Conservation (phyloP, 2,888 invertebrate species). For the Acanthococcus lagerstroemiae region DNA sequence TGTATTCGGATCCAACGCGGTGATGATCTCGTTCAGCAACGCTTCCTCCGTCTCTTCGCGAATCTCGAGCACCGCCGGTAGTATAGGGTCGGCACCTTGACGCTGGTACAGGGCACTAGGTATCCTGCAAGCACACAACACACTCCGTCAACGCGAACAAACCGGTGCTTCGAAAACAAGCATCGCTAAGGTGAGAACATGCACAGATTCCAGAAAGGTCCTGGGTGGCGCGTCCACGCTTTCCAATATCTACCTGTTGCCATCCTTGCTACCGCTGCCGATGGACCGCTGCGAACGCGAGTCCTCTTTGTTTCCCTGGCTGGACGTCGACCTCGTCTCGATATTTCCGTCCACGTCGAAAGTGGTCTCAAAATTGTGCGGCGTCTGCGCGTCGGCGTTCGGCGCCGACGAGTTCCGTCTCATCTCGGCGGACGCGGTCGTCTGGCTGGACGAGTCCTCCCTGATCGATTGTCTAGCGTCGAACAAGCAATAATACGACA, state of each 20-base stretch:
- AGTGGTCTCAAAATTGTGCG: constrained; percentile 71
- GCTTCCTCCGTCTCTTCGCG: constrained; percentile 89
- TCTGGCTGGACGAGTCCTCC: constrained; percentile 35
- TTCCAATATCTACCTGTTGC: constrained; percentile 40
- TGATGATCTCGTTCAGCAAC: constrained; percentile 77
- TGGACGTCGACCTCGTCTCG: constrained; percentile 81
- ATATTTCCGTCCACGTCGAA: constrained; percentile 87
- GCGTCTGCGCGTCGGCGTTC: constrained; percentile 38
- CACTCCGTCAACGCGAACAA: too few species aligned
- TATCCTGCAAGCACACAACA: constrained; percentile 25
- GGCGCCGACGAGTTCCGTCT: constrained; percentile 38
- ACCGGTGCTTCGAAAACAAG: too few species aligned
- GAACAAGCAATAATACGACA: background rate
- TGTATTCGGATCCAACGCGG: constrained; percentile 76
- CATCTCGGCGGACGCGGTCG: constrained; percentile 39
- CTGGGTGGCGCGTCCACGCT: too few species aligned
- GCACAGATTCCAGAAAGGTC: too few species aligned
- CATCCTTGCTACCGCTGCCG: constrained; percentile 45
- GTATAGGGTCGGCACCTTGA: constrained; percentile 73
- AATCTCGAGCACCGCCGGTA: constrained; percentile 90
- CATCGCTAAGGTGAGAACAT: too few species aligned
- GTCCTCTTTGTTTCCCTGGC: constrained; percentile 57
- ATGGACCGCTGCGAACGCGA: constrained; percentile 51
- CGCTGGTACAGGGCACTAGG: constrained; percentile 46
- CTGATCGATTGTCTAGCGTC: constrained; percentile 45